These are phyloP conservation scores for Apodemia mormo DNA, from an alignment of 2,888 invertebrate species.

Conservation along the genomic window DNA sequence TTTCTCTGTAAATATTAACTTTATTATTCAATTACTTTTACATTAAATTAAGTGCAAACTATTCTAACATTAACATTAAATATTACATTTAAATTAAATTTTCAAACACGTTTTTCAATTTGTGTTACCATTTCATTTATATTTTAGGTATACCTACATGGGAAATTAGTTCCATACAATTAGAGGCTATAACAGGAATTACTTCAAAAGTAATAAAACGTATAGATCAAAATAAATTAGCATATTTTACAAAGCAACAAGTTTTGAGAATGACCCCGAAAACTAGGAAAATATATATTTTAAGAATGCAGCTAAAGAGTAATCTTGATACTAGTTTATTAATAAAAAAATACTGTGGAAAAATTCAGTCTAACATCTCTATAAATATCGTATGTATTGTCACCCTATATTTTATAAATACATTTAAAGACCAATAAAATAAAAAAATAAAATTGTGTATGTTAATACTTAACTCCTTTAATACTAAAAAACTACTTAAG, in stretches of 20 bases:
- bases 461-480: too few relatives aligned
- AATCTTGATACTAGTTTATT: slow-evolving; percentile 63
- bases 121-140: neutral
- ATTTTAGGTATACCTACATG: slow-evolving; percentile 56
- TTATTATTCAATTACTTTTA: neutral
- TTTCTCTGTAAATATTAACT: slow-evolving; percentile 53
- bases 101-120: too few relatives aligned
- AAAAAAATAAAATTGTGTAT: too few relatives aligned
- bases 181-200: slow-evolving; percentile 67
- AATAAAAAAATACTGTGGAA: slow-evolving; percentile 39
- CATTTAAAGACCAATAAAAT: too few relatives aligned
- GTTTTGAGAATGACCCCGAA: slow-evolving; percentile 61
- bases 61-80: too few relatives aligned
- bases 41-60: neutral
- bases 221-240: slow-evolving; percentile 59
- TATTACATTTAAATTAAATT: too few relatives aligned
- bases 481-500: too few relatives aligned
- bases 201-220: slow-evolving; percentile 53
- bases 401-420: slow-evolving; percentile 19
- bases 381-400: slow-evolving; percentile 21
- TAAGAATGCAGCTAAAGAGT: slow-evolving; percentile 60
- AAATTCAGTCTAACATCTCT: slow-evolving; percentile 23
- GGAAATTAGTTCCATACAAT: slow-evolving; percentile 61
- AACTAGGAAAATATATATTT: slow-evolving; percentile 61
- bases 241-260: slow-evolving; percentile 66